A percentile compares a stretch with the other conserved stretches of the same genome.
Conservation (phyloP, 2,888 invertebrate genomes). For the Ichneumon xanthorius region DNA sequence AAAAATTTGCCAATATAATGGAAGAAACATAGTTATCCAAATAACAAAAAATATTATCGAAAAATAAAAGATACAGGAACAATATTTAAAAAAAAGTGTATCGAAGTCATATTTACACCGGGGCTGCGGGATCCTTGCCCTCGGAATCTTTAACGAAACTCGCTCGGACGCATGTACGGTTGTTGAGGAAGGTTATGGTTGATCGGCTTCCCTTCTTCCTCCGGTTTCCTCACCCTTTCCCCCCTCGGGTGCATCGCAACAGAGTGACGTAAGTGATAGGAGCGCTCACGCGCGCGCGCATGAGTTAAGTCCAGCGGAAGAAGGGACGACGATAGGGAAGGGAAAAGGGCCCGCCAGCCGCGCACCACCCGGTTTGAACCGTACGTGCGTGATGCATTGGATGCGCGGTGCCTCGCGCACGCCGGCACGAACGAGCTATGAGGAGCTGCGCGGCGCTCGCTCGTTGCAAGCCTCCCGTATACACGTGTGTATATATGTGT, state of each 20-base stretch:
- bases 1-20: too few relatives aligned
- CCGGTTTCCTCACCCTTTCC: constrained; percentile 32
- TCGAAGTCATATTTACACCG: not conserved
- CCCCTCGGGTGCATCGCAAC: constrained; percentile 37
- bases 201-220: constrained; percentile 58
- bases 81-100: too few relatives aligned
- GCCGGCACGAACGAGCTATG: not conserved
- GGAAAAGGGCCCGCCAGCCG: constrained; percentile 58
- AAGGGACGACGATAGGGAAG: constrained; percentile 65
- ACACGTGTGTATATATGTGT: not conserved
- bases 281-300: constrained; percentile 20
- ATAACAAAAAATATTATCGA: too few relatives aligned
- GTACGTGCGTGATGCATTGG: constrained; percentile 37
- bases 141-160: constrained; percentile 29
- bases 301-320: constrained; percentile 61
- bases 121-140: not conserved
- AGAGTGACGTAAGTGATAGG: constrained; percentile 70
- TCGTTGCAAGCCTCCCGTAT: not conserved
- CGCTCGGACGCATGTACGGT: constrained; percentile 48
- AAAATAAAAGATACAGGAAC: too few relatives aligned
- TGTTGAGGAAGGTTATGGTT: constrained; percentile 78
- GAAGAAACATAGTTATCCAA: too few relatives aligned
- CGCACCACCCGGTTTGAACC: constrained; percentile 53
- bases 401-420: constrained; percentile 20
- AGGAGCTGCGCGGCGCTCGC: not conserved